Evolutionary conservation across 2,888 invertebrate genomes (phyloP), one percentile per base, ranked within the genome.

Genomic region (Tinea pellionella): DNA sequence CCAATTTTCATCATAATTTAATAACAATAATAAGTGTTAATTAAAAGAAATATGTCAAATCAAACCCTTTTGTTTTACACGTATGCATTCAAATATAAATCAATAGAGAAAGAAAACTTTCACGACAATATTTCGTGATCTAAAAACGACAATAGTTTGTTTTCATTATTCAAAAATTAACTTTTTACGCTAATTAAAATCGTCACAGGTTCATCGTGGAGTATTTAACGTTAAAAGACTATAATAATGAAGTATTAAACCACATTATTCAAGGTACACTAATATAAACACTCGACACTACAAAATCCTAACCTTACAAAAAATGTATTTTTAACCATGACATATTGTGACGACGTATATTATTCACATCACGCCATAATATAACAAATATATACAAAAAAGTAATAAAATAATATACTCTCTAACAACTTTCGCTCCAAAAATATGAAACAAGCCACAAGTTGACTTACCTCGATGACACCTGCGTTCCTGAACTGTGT

Each of bases 381-480:
- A 47, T 15, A 47, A 15, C 16, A 47, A 47, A 47, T 15, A 15
- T 16, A 47, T 15, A 8, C 2, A 47, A 47, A n/a, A 47, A 15
- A 2, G n/a, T 47, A 47, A 16, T 47, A 16, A n/a, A 47, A 16
- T n/a, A 47, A 47, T 47, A 47, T 47, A n/a, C 16, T 9, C n/a
- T 2, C 2, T 47, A 16, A 16, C 16, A 16, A 47, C 16, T 47
- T 47, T 47, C 13, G 47, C 47, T 47, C 16, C 47, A 13, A 47
- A 47, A 47, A 16, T 47, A 47, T 47, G 13, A 15, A 47, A 61
- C 47, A 47, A 47, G 47, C 47, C 47, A 47, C 47, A 47, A 47
- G 47, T 47, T 15, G 8, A 47, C 87, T 86, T 87, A 87, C 88
- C 87, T 87, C 87, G 80, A 86, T 87, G 86, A 87, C 87, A 88